Percentiles rank a stretch among this genome's conserved stretches.
Conservation (phyloP, 2,797 vertebrate species). For the Galago senegalensis region DNA sequence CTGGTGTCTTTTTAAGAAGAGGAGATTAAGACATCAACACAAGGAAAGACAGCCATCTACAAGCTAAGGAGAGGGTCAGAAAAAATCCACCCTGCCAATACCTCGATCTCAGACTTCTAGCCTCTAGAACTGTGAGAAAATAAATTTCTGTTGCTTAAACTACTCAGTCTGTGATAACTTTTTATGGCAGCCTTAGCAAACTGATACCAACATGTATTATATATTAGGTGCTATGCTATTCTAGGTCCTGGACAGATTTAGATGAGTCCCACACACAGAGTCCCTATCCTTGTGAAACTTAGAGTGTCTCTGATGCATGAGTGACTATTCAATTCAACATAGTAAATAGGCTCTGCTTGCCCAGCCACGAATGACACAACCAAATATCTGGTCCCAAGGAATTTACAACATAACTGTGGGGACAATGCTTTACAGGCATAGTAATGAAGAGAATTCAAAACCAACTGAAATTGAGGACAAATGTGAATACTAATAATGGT, state of each 20-base stretch:
- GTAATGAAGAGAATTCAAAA: not conserved
- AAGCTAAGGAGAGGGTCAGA: not conserved
- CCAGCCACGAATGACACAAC: not conserved
- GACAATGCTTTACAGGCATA: not conserved
- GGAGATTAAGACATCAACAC: not conserved
- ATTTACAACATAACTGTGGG: not conserved
- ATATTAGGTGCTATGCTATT: not conserved
- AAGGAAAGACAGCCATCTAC: not conserved
- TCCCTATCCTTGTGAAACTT: not conserved
- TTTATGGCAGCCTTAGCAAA: not conserved
- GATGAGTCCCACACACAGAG: not conserved
- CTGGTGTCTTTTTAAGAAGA: not conserved
- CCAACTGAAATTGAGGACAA: not conserved
- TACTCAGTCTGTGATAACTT: not conserved
- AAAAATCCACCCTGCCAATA: not conserved
- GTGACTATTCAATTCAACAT: not conserved
- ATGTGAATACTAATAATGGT: not conserved
- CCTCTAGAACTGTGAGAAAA: conserved; percentile 16
- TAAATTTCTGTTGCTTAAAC: conserved; percentile 15
- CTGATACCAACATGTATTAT: not conserved
- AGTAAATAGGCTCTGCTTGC: not conserved
- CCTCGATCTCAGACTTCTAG: not conserved
- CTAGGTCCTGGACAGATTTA: not conserved
- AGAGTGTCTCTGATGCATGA: not conserved
- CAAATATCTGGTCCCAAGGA: not conserved